Base-by-base conservation (phyloP, 1,140 invertebrate species). In the Calliphora vicina region DNA sequence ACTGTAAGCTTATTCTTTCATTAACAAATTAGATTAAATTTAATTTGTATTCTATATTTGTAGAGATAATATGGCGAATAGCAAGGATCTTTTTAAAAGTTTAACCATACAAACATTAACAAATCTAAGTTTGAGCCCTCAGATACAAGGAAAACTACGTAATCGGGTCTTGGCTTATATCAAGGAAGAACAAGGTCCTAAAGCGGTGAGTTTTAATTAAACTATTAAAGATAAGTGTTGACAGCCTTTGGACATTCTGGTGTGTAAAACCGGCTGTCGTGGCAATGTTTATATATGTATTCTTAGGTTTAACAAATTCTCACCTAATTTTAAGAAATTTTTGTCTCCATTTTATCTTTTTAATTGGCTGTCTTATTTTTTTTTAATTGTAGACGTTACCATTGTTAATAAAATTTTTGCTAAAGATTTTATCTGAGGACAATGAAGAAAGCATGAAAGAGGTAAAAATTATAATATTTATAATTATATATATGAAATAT, bases 381-480 rank as follows among this genome's bases (percentile, higher is more conserved):
- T 35, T 35, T 35, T 35, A 5, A 2, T 35, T 10, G 35, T 57
- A 89, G 87, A 82, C 78, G 0, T 81, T 90, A 67, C 86, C 89
- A 8, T 82, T 89, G 73, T 80, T 90, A 0, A 85, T 89, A 8
- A 84, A 88, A 27, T 86, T 90, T 23, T 23, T 90, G 35, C 81
- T 90, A 1, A 90, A 90, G 72, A 84, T 84, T 61, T 82, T 89
- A 10, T 87, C 85, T 82, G 85, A 88, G 50, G 88, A 88, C 27
- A 88, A 85, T 20, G 89, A 89, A 71, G 87, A 87, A 3, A 80
- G 84, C 27, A 84, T 88, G 42, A 84, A 82, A 43, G 85, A 90
- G 84, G 88, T 90, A 82, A 76, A 23, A 1, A n/a, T n/a, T n/a
- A n/a, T n/a, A 6, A 57, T 57, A n/a, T 57, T 5, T 6, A 57